Evolutionary conservation across 2,888 invertebrate genomes (phyloP), one percentile per base, ranked within the genome.

Genomic region (Magallana nippona): DNA sequence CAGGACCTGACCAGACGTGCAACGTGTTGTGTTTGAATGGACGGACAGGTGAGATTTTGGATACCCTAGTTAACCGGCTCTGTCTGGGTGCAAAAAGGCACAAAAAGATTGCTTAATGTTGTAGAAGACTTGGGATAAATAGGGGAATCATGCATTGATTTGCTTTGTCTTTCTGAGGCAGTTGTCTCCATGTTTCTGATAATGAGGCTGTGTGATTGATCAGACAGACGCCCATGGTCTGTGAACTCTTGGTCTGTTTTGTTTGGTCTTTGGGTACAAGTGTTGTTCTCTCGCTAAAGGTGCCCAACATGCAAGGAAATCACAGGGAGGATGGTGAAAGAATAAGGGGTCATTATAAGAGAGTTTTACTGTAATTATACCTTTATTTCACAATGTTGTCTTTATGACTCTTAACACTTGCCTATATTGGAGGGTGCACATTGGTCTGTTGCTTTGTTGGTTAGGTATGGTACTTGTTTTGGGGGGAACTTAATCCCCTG

Each of bases 31-130:
- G 71, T 32, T 71, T 71, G 71, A 32, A 71, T 71, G 71, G 71
- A 71, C 5, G 71, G 71, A 71, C 71, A 71, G 71, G 71, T 71
- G 71, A 71, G 71, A 71, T 71, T 71, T 22, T 71, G 27, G 71
- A 27, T 22, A 11, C 13, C 17, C 19, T 15, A 32, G 3, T 32
- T 22, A 27, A 32, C 32, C 17, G 60, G 71, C 71, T 27, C 71
- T 71, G 71, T 71, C 71, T 71, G 22, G 13, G 71, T 71, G 71
- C 71, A 71, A 15, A 71, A 71, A 71, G 71, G 27, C 22, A 44
- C 44, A 22, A 71, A 71, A 19, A 71, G 71, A 71, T 71, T 71
- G 71, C 71, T 17, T 71, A 71, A 71, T 71, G 71, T 71, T 71
- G 71, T 71, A 71, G 71, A 71, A 71, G 71, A 71, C 27, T 11